phyloP scores from a whole-genome alignment of 1,140 invertebrate species.

The Eubasilissa regina region DNA sequence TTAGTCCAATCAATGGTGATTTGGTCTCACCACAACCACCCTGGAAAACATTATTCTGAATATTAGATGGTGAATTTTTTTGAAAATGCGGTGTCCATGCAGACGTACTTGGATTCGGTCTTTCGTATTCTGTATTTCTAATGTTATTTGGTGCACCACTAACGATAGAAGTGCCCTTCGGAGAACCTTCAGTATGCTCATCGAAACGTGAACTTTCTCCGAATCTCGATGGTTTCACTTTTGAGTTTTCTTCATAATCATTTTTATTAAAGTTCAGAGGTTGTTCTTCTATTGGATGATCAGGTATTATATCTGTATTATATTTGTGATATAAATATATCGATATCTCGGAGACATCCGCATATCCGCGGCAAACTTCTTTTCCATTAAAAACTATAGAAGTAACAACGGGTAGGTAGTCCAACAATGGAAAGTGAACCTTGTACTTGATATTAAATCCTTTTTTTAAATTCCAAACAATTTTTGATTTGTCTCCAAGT shows the following conservation, averaged over 20 bases:
- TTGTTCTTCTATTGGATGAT: background rate
- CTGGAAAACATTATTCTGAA: background rate
- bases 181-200: background rate
- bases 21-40: slow-evolving; percentile 18
- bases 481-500: slow-evolving; percentile 23
- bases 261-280: too few relatives aligned
- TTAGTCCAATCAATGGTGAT: slow-evolving; percentile 12
- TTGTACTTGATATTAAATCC: slow-evolving; percentile 29
- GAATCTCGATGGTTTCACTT: background rate
- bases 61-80: background rate
- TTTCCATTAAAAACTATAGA: slow-evolving; percentile 27
- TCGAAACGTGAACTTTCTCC: background rate
- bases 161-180: background rate
- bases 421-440: slow-evolving; percentile 41
- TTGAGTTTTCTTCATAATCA: too few relatives aligned
- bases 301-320: background rate
- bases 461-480: slow-evolving; percentile 28
- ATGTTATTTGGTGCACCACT: background rate
- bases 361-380: slow-evolving; percentile 10
- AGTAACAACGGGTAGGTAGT: slow-evolving; percentile 19
- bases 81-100: background rate
- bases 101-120: slow-evolving; percentile 39
- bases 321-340: slow-evolving; percentile 28
- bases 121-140: background rate
- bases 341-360: background rate